Evolutionary conservation across 2,113 vertebrate genomes (phyloP).

Genomic region (Perca flavescens): DNA sequence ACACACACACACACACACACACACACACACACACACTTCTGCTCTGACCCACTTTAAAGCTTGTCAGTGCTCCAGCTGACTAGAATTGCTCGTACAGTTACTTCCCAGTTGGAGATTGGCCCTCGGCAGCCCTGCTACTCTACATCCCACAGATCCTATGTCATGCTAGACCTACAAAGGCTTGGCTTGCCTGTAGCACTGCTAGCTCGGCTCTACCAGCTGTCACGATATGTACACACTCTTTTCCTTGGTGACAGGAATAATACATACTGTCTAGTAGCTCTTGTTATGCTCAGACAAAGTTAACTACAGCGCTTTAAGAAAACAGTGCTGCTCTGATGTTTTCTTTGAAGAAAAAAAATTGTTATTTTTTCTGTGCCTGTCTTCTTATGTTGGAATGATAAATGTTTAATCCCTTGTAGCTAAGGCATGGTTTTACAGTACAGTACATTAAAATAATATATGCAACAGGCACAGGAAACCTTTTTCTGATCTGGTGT

Average conservation of each 20-base stretch:
- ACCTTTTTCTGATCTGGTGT: slow-evolving; percentile 4
- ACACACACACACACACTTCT: slow-evolving; percentile 29
- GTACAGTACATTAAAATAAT: slow-evolving; percentile 21
- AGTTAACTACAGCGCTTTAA: slow-evolving; percentile 35
- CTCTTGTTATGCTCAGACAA: slow-evolving; percentile 52
- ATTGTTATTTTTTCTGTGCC: not conserved
- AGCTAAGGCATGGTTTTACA: slow-evolving; percentile 2
- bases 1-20: not conserved
- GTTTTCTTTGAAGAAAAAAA: slow-evolving; percentile 33
- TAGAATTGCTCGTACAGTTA: slow-evolving; percentile 57
- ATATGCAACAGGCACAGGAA: slow-evolving; percentile 18
- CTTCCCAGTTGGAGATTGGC: slow-evolving; percentile 60
- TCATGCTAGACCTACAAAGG: slow-evolving; percentile 56
- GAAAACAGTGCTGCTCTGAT: slow-evolving; percentile 31
- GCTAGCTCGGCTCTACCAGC: slow-evolving; percentile 58
- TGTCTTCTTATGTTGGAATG: slow-evolving; percentile 21
- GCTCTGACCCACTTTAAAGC: slow-evolving; percentile 73
- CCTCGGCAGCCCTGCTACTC: slow-evolving; percentile 45
- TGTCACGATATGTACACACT: slow-evolving; percentile 45
- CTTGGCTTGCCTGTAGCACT: slow-evolving; percentile 43
- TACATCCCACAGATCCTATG: slow-evolving; percentile 56
- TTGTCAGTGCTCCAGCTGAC: slow-evolving; percentile 58
- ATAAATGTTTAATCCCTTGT: slow-evolving; percentile 30
- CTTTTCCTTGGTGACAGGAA: slow-evolving; percentile 28
- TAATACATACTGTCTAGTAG: slow-evolving; percentile 37